Conservation (phyloP, 2,888 invertebrate genomes). For the Listrodromus nycthemerus region DNA sequence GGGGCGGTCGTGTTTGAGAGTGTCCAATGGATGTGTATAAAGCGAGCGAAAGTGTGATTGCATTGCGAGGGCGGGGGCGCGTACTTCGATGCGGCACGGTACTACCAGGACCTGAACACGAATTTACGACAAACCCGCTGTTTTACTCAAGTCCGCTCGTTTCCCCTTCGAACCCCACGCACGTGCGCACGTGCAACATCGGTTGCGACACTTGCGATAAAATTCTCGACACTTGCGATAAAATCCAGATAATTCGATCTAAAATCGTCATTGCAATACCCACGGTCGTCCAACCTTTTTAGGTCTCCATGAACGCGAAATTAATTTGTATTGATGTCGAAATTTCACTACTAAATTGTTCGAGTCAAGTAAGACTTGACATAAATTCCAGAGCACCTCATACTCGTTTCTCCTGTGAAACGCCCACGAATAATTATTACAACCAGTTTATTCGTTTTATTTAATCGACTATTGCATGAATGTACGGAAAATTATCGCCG, state of each 20-base stretch:
- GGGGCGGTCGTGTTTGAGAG: constrained; percentile 34
- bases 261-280: neutral
- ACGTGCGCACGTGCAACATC: neutral
- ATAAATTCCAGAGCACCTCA: too few species aligned
- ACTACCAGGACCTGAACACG: constrained; percentile 59
- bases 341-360: too few species aligned
- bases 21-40: constrained; percentile 45
- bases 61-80: constrained; percentile 45
- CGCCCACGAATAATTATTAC: too few species aligned
- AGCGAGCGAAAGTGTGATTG: constrained; percentile 57
- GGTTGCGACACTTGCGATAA: neutral
- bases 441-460: too few species aligned
- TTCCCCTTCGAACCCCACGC: constrained; percentile 11
- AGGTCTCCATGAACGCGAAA: too few species aligned
- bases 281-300: too few species aligned
- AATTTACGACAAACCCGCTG: constrained; percentile 52
- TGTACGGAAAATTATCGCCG: too few species aligned
- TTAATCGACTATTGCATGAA: too few species aligned
- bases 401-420: too few species aligned
- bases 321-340: too few species aligned
- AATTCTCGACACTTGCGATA: neutral
- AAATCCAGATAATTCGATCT: neutral
- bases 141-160: constrained; percentile 22
- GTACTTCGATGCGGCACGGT: constrained; percentile 41
- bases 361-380: too few species aligned